Base-by-base conservation (phyloP, 2,797 vertebrate species). In the Danio jaintianensis region DNA sequence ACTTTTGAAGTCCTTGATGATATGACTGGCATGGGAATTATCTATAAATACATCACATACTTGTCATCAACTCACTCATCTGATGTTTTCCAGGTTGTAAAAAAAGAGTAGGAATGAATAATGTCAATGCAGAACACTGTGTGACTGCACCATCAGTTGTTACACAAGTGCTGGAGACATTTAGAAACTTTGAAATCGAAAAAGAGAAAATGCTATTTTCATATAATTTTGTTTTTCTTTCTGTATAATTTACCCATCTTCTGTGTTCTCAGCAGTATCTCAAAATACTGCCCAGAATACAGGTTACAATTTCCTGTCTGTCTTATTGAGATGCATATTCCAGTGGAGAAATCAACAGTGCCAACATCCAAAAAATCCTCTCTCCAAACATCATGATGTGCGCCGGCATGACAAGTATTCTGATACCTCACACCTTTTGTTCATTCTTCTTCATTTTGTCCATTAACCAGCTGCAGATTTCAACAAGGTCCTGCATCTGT, bases 301-400 rank as follows among this genome's bases (percentile, higher is more conserved):
- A 59, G 56, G 18, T 43, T 47, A 52, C 3, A 6, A 52, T 38
- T 22, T 42, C 18, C 18, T 13, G 42, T 45, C 38, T 45, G 42
- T 29, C 38, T 45, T 22, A 5, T 7, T 42, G 38, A 71, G 16
- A 56, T 40, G 13, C 15, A 43, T 43, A 45, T 45, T 58, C 4
- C 15, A 58, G 29, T 36, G 62, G 40, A 55, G 20, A 76, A 18
- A 67, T 56, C 47, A 43, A 2, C 36, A 73, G 40, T 52, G 47
- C 38, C 20, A 45, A 29, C 15, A 45, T 66, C 9, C 5, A 38
- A 76, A 61, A 76, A 76, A 76, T 76, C 66, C 10, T 1, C 20
- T 55, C 20, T 55, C 36, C 53, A 29, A 29, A 29, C 29, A 29
- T 29, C 1, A n/a, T n/a, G n/a, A n/a, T 29, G 29, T 29, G 1